A percentile compares a stretch with the other conserved stretches of the same genome.
phyloP scores from a whole-genome alignment of 1,140 invertebrate genomes.

The Drosophila prosaltans region DNA sequence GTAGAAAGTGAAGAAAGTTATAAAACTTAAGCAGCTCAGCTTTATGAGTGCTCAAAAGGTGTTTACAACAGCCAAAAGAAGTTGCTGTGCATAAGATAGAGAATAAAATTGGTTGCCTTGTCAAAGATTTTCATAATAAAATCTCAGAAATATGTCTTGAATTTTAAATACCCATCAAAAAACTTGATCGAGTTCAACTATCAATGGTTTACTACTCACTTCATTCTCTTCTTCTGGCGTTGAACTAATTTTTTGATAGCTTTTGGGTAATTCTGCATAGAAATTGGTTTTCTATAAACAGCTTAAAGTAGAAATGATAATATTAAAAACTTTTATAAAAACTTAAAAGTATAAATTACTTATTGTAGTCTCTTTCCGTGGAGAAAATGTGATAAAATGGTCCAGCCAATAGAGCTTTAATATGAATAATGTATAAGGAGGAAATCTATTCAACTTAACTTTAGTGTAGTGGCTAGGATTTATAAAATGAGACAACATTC shows the following conservation, averaged over 20 bases:
- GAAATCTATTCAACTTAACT: background rate
- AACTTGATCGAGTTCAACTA: background rate
- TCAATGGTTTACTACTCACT: background rate
- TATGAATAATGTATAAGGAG: too few species aligned
- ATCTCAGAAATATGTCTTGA: background rate
- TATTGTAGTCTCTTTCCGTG: too few species aligned
- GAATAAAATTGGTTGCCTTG: too few species aligned
- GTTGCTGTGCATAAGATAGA: too few species aligned
- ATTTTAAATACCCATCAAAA: background rate
- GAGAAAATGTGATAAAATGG: too few species aligned
- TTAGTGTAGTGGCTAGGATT: background rate
- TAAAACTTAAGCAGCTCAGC: constrained; percentile 20
- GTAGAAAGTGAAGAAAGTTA: constrained; percentile 5
- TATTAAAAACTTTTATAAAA: too few species aligned
- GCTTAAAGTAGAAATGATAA: too few species aligned
- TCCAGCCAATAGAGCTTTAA: too few species aligned
- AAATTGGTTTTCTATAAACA: too few species aligned
- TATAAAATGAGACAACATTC: constrained; percentile 4
- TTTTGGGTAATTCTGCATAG: background rate
- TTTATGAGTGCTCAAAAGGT: constrained; percentile 16
- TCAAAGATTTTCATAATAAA: constrained; percentile 2
- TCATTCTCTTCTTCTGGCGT: constrained; percentile 7
- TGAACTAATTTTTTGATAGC: background rate
- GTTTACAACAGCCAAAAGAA: constrained; percentile 5
- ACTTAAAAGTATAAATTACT: too few species aligned